phyloP scores from a whole-genome alignment of 2,797 vertebrate species.

The Xerus rutilus region DNA sequence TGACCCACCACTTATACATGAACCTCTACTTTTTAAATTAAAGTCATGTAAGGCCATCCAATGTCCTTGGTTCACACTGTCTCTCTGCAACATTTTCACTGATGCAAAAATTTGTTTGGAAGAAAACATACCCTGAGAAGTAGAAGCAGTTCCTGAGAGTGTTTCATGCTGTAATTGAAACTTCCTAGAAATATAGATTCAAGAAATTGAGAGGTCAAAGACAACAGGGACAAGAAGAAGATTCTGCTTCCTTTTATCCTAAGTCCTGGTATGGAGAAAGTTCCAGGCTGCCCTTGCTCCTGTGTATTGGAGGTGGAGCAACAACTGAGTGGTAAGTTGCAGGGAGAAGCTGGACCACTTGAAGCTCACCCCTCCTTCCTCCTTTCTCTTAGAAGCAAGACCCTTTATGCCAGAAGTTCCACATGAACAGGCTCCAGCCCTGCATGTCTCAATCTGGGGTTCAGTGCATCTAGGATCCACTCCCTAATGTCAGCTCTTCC shows the following conservation, averaged over 20 bases:
- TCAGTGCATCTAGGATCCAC: not conserved
- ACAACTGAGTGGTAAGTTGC: no score
- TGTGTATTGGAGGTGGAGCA: not conserved
- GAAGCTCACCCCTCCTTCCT: not conserved
- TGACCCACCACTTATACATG: not conserved
- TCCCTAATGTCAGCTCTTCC: not conserved
- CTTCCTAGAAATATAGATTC: not conserved
- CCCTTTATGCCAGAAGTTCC: not conserved
- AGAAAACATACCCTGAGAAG: not conserved
- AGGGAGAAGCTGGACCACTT: not conserved
- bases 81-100: not conserved
- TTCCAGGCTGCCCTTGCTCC: not conserved
- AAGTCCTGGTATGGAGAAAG: not conserved
- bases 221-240: rapidly evolving
- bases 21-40: not conserved
- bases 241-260: not conserved
- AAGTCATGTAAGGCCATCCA: not conserved
- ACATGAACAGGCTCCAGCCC: not conserved
- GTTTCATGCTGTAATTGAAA: not conserved
- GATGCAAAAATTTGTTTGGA: not conserved
- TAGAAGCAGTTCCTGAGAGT: not conserved
- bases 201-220: not conserved
- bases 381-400: not conserved
- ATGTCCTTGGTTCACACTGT: not conserved
- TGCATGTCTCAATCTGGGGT: not conserved